Evolutionary conservation across 2,113 vertebrate species (phyloP).

Genomic region (Paraplagusia blochii): DNA sequence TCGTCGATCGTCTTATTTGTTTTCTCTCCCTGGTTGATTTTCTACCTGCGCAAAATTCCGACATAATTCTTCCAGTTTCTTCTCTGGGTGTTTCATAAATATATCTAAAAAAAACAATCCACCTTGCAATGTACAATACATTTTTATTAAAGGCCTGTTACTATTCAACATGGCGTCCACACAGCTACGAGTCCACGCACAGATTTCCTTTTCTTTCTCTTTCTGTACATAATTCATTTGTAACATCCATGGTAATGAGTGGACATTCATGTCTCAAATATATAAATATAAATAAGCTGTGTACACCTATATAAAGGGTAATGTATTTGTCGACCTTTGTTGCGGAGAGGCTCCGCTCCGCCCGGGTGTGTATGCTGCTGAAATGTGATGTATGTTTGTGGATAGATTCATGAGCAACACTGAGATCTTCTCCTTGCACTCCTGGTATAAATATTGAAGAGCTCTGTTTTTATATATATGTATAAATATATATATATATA

Average conservation of each 20-base stretch:
- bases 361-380: slow-evolving; percentile 34
- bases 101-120: slow-evolving; percentile 30
- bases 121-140: slow-evolving; percentile 23
- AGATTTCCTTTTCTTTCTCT: slow-evolving; percentile 17
- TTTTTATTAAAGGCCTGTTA: background rate
- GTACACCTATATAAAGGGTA: slow-evolving; percentile 62
- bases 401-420: slow-evolving; percentile 26
- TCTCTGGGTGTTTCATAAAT: slow-evolving; percentile 40
- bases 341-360: slow-evolving; percentile 73
- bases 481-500: no score
- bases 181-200: slow-evolving; percentile 40
- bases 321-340: slow-evolving; percentile 78
- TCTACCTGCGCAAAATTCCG: slow-evolving; percentile 45
- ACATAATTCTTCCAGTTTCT: slow-evolving; percentile 24
- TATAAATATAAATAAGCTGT: slow-evolving; percentile 17
- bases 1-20: slow-evolving; percentile 21
- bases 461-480: slow-evolving; percentile 46
- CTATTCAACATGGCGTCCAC: slow-evolving; percentile 21
- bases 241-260: slow-evolving; percentile 72
- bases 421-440: slow-evolving; percentile 48
- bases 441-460: slow-evolving; percentile 49
- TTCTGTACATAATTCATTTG: slow-evolving; percentile 59
- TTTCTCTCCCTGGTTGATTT: slow-evolving; percentile 47
- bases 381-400: slow-evolving; percentile 35
- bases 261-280: slow-evolving; percentile 41